These are phyloP conservation scores for Apocrypta bakeri DNA, from an alignment of 1,140 invertebrate species.

Conservation along the genomic window DNA sequence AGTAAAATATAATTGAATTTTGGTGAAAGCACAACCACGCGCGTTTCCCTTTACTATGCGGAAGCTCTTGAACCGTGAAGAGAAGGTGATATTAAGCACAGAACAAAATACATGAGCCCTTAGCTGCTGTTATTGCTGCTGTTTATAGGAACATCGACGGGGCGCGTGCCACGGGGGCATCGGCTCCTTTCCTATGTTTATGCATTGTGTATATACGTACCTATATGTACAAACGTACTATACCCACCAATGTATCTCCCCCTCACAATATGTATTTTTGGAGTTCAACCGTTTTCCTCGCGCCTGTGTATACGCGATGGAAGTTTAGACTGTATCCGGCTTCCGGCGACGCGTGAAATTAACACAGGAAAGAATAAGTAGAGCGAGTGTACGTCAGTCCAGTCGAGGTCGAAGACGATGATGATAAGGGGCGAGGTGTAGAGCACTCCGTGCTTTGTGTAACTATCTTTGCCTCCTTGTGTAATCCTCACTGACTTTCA, in stretches of 20 bases:
- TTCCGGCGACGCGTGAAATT: constrained; percentile 45
- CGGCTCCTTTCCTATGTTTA: neutral
- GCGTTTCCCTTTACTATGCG: neutral
- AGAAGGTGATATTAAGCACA: constrained; percentile 29
- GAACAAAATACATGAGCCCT: neutral
- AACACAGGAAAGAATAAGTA: constrained; percentile 14
- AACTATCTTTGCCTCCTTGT: no score
- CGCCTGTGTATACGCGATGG: neutral
- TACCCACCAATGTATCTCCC: neutral
- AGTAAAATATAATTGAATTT: neutral
- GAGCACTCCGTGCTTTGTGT: neutral
- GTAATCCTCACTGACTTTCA: neutral
- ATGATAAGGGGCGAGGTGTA: constrained; percentile 31
- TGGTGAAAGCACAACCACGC: neutral
- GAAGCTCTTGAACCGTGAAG: constrained; percentile 7
- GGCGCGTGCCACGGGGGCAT: constrained; percentile 8
- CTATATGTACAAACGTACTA: no score
- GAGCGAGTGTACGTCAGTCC: neutral
- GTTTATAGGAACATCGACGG: neutral
- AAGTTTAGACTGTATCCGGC: constrained; percentile 31
- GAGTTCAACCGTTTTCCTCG: constrained; percentile 46
- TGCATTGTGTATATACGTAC: neutral
- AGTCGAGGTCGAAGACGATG: neutral
- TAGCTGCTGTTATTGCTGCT: neutral
- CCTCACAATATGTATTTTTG: constrained; percentile 37